Percentiles rank a stretch among this genome's conserved stretches.
Conservation (phyloP, 2,888 invertebrate genomes). For the Polyploca ridens region DNA sequence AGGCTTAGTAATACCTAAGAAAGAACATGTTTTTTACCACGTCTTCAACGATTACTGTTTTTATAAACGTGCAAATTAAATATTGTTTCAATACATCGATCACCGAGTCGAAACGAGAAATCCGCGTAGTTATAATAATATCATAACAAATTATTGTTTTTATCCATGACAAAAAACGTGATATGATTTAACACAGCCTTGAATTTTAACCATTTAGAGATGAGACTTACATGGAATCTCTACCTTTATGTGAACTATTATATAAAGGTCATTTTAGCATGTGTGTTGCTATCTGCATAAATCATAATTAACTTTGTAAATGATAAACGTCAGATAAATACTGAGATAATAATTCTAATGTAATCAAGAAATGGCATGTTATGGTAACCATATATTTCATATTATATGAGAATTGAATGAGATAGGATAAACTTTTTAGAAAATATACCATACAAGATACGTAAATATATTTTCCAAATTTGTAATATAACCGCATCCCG, state of each 20-base stretch:
- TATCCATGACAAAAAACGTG: constrained; percentile 3
- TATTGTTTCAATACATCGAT: background rate
- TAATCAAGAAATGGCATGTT: background rate
- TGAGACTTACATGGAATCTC: background rate
- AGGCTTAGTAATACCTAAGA: too few relatives aligned
- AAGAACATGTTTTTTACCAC: too few relatives aligned
- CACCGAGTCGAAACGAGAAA: background rate
- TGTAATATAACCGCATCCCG: too few relatives aligned
- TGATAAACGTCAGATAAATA: background rate
- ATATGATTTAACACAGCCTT: background rate
- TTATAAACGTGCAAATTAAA: too few relatives aligned
- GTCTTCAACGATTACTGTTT: too few relatives aligned
- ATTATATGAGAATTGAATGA: too few relatives aligned
- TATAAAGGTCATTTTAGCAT: background rate
- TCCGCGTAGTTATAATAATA: background rate
- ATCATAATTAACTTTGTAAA: background rate
- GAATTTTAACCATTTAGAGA: background rate
- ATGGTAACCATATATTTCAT: too few relatives aligned
- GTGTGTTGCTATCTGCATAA: background rate
- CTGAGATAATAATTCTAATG: background rate
- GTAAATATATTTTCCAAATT: too few relatives aligned
- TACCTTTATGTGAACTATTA: background rate
- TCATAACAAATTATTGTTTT: constrained; percentile 8
- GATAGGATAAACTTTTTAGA: too few relatives aligned
- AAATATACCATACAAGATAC: too few relatives aligned